Base-by-base conservation (phyloP, 2,113 vertebrate genomes). In the Laterallus jamaicensis region DNA sequence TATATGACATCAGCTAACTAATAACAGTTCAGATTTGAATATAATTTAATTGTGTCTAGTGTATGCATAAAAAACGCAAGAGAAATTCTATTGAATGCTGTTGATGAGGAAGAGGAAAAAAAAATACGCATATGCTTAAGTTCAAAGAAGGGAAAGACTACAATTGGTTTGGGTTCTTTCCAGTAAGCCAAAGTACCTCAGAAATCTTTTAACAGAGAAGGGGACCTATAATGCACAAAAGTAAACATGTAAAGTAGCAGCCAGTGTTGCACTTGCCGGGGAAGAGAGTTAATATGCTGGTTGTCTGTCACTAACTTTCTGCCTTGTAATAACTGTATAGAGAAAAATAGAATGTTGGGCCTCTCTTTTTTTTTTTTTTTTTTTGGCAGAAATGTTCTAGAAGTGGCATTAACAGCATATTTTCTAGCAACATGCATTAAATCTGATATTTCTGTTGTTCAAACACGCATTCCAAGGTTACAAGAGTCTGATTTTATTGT, bases 361-460 rank as follows among this genome's bases (percentile, higher is more conserved):
- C 13, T 32, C 49, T 49, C n/a, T n/a, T n/a, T n/a, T n/a, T n/a
- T n/a, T n/a, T 11, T 74, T 70, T 52, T 32, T 76, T 67, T 63
- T 70, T 58, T 10, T 77, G 52, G 35, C 67, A 64, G n/a, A 35
- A 40, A 68, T 54, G 40, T n/a, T 47, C 58, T 86, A 69, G 52
- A 22, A 71, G 12, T 31, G 40, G 12, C 62, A 44, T 17, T 58
- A 44, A 16, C 5, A 62, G 32, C 1, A 8, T 67, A 69, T n/a
- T 7, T 42, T 64, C 15, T 22, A 47, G n/a, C 15, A n/a, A 4
- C 0, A 0, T 39, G 44, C 29, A 24, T 5, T 44, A 60, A 74
- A 68, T 64, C 21, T 19, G 9, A 9, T 60, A 40, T 52, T 71
- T 76, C 63, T 75, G 28, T 31, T 56, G 17, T 37, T 79, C 32